Percentiles rank a stretch among this genome's conserved stretches.
Conservation (phyloP, 2,888 invertebrate genomes). For the Torymus texanus region DNA sequence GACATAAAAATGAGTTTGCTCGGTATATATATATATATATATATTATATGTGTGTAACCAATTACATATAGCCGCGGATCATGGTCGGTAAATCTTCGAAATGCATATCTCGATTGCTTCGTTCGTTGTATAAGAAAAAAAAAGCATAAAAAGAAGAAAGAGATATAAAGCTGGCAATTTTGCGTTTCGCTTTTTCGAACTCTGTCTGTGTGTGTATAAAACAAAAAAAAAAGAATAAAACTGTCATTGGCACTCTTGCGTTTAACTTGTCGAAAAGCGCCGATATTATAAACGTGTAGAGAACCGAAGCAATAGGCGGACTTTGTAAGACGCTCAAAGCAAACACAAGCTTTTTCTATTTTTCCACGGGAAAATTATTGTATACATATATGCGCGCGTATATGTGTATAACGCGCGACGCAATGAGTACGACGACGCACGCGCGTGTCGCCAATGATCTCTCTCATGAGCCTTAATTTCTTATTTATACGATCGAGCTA, state of each 20-base stretch:
- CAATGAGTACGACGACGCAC: neutral
- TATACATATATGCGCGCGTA: neutral
- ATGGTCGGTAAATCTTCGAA: constrained; percentile 17
- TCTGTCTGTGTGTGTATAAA: neutral
- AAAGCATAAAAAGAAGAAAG: neutral
- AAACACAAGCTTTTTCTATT: constrained; percentile 32
- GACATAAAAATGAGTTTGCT: too few relatives aligned
- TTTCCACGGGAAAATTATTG: constrained; percentile 26
- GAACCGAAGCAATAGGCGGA: constrained; percentile 45
- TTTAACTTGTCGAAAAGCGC: constrained; percentile 13
- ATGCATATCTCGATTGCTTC: constrained; percentile 46
- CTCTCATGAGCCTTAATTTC: constrained; percentile 6
- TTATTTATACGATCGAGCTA: neutral
- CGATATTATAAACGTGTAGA: constrained; percentile 24
- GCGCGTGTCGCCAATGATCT: too few relatives aligned
- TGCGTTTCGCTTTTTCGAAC: neutral
- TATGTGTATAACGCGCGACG: neutral
- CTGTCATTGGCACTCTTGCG: constrained; percentile 25
- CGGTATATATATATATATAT: too few relatives aligned
- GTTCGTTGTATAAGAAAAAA: neutral
- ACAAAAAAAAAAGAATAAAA: neutral
- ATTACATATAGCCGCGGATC: constrained; percentile 8
- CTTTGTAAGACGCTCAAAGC: constrained; percentile 26
- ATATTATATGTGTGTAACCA: too few relatives aligned
- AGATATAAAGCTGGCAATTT: neutral